Evolutionary conservation across 92 coral and sea anemone genomes (phyloP).

Genomic region (Plumapathes pennacea): DNA sequence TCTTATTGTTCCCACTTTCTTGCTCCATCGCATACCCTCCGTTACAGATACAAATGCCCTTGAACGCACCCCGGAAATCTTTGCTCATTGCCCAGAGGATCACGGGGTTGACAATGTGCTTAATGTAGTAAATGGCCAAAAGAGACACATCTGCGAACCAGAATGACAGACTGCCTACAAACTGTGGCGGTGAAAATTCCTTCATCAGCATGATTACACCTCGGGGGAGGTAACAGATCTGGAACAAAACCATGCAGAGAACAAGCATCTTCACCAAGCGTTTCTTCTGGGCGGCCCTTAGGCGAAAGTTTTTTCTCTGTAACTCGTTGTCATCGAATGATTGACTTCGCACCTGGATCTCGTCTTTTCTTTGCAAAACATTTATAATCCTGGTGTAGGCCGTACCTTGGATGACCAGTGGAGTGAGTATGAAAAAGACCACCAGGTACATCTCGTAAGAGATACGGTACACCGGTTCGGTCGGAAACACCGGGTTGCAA

Average conservation of each 20-base stretch:
- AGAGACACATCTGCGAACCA: slow-evolving; percentile 17
- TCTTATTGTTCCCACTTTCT: too few species aligned
- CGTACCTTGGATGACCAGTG: slow-evolving; percentile 55
- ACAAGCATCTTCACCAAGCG: slow-evolving; percentile 65
- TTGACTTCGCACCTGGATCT: slow-evolving; percentile 19
- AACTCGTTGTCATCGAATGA: slow-evolving; percentile 13
- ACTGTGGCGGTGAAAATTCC: slow-evolving; percentile 26
- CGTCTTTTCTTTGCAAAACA: slow-evolving; percentile 44
- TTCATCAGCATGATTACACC: slow-evolving; percentile 58
- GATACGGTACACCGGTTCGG: slow-evolving; percentile 13
- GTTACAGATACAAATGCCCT: slow-evolving; percentile 8
- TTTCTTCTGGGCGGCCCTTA: slow-evolving; percentile 9
- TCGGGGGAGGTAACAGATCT: slow-evolving; percentile 75
- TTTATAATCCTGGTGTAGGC: slow-evolving; percentile 56
- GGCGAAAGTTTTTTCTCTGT: slow-evolving; percentile 20
- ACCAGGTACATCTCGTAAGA: slow-evolving; percentile 54
- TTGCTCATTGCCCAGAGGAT: slow-evolving; percentile 47
- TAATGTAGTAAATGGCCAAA: slow-evolving; percentile 33
- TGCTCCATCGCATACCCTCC: too few species aligned
- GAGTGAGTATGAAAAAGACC: slow-evolving; percentile 40
- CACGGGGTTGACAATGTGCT: slow-evolving; percentile 51
- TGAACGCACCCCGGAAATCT: slow-evolving; percentile 39
- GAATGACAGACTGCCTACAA: too few species aligned
- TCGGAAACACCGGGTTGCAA: slow-evolving; percentile 22
- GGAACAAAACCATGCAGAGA: slow-evolving; percentile 52